These are phyloP conservation scores for Manis javanica DNA, from an alignment of 2,797 vertebrate genomes.

Conservation along the genomic window DNA sequence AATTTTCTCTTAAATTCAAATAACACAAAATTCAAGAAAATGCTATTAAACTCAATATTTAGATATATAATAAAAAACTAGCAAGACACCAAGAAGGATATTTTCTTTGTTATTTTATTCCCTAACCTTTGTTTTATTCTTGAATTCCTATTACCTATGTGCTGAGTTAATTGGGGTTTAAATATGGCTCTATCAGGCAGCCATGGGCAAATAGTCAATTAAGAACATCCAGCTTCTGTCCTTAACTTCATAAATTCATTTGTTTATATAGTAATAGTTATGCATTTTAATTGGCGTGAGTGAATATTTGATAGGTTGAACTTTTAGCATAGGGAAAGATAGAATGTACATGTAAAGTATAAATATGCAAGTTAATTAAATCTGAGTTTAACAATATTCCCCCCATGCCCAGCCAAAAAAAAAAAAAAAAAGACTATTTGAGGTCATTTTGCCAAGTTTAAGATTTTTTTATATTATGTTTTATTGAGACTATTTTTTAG, in stretches of 20 bases:
- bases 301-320: background rate
- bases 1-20: background rate
- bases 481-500: background rate
- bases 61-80: background rate
- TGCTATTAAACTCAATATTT: background rate
- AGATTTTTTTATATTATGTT: background rate
- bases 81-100: background rate
- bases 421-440: background rate
- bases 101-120: background rate
- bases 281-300: background rate
- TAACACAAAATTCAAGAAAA: background rate
- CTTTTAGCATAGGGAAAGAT: background rate
- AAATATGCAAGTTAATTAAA: background rate
- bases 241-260: background rate
- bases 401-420: accelerated
- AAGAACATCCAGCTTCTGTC: background rate
- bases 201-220: background rate
- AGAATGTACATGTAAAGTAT: background rate
- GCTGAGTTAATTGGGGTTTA: background rate
- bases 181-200: background rate
- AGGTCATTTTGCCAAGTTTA: background rate
- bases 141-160: background rate
- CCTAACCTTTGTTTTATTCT: background rate
- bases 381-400: background rate
- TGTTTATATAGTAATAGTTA: background rate